Percentiles rank a stretch among this genome's conserved stretches.
Conservation (phyloP, 2,113 vertebrate genomes). For the Cavia porcellus region DNA sequence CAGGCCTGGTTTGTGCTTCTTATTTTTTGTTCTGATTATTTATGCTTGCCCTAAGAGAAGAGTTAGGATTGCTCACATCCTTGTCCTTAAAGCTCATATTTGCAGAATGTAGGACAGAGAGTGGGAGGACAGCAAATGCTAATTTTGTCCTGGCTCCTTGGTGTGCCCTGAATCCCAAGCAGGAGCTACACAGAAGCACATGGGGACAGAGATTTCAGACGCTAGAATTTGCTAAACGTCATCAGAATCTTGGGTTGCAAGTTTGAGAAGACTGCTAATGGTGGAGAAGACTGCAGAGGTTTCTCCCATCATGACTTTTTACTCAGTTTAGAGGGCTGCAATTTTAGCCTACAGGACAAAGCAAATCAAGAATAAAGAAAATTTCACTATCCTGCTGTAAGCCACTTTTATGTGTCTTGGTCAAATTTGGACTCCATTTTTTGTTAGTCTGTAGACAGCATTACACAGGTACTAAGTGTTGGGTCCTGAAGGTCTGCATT, state of each 20-base stretch:
- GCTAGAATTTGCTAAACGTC: not conserved
- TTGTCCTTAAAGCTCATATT: slow-evolving; percentile 7
- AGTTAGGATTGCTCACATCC: not conserved
- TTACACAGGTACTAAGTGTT: not conserved
- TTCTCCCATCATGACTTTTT: not conserved
- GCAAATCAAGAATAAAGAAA: not conserved
- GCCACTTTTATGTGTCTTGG: not conserved
- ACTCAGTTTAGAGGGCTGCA: not conserved
- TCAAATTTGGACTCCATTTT: not conserved
- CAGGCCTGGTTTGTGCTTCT: not conserved
- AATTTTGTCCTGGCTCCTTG: not conserved
- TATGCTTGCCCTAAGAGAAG: not conserved
- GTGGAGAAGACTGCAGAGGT: not conserved
- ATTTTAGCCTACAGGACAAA: not conserved
- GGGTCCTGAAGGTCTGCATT: not conserved
- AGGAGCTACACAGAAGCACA: not conserved
- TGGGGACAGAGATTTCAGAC: not conserved
- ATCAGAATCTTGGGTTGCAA: not conserved
- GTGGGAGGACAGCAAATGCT: not conserved
- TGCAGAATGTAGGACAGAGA: not conserved
- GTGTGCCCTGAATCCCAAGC: not conserved
- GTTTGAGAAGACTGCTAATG: not conserved
- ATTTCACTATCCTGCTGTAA: not conserved
- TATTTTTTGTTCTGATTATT: not conserved
- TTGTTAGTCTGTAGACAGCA: not conserved